Conservation (phyloP, 2,888 invertebrate species). For the Lepidochitona cinerea region DNA sequence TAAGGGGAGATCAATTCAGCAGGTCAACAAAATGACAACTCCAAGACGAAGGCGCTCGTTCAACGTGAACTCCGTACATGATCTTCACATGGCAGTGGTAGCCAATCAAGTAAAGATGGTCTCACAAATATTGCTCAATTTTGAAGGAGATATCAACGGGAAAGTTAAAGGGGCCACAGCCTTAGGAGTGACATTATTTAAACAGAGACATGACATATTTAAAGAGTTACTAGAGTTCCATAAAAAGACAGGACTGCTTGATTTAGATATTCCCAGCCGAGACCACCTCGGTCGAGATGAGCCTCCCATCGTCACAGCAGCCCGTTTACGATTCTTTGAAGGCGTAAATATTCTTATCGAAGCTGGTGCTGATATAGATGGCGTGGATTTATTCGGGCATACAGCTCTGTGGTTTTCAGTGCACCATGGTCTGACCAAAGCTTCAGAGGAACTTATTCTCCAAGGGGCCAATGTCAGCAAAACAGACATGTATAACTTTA, state of each 20-base stretch:
- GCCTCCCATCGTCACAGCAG: slow-evolving; percentile 69
- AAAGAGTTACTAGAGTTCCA: slow-evolving; percentile 61
- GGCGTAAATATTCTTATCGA: slow-evolving; percentile 62
- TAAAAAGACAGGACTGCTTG: slow-evolving; percentile 53
- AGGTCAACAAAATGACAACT: not conserved
- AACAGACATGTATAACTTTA: slow-evolving; percentile 62
- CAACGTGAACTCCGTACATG: not conserved
- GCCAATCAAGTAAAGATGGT: slow-evolving; percentile 1
- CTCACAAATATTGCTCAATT: not conserved
- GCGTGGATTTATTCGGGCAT: slow-evolving; percentile 55
- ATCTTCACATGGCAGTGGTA: slow-evolving; percentile 4
- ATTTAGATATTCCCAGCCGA: slow-evolving; percentile 65
- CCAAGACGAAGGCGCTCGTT: not conserved
- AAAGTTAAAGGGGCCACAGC: slow-evolving; percentile 67
- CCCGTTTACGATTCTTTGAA: slow-evolving; percentile 65
- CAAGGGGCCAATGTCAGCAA: slow-evolving; percentile 65
- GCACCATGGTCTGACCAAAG: slow-evolving; percentile 54
- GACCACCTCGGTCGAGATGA: slow-evolving; percentile 67
- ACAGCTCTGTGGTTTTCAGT: slow-evolving; percentile 61
- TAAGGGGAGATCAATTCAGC: not conserved
- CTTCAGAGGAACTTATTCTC: slow-evolving; percentile 55
- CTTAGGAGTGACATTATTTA: slow-evolving; percentile 66
- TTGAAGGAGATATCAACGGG: slow-evolving; percentile 55
- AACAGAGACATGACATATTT: slow-evolving; percentile 61
- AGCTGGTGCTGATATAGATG: slow-evolving; percentile 64